Conservation (phyloP, 2,888 invertebrate genomes). For the Hemicrepidius hirtus region DNA sequence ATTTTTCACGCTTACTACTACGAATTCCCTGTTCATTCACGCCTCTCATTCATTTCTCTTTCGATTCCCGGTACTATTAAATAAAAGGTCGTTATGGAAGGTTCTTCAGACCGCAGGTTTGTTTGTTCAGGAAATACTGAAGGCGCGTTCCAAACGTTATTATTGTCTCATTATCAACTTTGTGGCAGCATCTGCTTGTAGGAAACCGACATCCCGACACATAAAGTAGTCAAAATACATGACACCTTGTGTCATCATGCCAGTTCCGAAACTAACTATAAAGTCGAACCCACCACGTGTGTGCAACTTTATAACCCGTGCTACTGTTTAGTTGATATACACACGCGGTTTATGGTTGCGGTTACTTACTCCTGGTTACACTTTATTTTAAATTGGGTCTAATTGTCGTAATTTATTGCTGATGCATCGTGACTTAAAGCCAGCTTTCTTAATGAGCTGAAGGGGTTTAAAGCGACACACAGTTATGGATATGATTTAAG, state of each 20-base stretch:
- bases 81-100: conserved; percentile 2
- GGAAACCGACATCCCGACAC: conserved; percentile 40
- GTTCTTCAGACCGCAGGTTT: conserved; percentile 24
- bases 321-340: conserved; percentile 21
- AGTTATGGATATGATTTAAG: too few species aligned
- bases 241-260: conserved; percentile 53
- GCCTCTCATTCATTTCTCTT: background rate
- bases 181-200: conserved; percentile 48
- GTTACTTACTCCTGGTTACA: conserved; percentile 9
- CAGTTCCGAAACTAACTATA: conserved; percentile 20
- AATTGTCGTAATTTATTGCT: conserved; percentile 38
- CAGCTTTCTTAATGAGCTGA: conserved; percentile 23
- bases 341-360: conserved; percentile 18
- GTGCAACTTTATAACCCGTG: conserved; percentile 36
- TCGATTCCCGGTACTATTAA: conserved; percentile 7
- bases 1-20: conserved; percentile 23
- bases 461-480: conserved; percentile 10
- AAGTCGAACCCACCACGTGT: conserved; percentile 26
- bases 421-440: conserved; percentile 15
- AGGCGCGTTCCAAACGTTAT: conserved; percentile 42
- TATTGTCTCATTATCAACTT: conserved; percentile 48
- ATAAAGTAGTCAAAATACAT: conserved; percentile 47
- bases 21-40: conserved; percentile 11
- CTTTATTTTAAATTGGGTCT: conserved; percentile 35
- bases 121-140: conserved; percentile 41